Evolutionary conservation across 2,888 invertebrate genomes (phyloP).

Genomic region (Lutraria lutraria): DNA sequence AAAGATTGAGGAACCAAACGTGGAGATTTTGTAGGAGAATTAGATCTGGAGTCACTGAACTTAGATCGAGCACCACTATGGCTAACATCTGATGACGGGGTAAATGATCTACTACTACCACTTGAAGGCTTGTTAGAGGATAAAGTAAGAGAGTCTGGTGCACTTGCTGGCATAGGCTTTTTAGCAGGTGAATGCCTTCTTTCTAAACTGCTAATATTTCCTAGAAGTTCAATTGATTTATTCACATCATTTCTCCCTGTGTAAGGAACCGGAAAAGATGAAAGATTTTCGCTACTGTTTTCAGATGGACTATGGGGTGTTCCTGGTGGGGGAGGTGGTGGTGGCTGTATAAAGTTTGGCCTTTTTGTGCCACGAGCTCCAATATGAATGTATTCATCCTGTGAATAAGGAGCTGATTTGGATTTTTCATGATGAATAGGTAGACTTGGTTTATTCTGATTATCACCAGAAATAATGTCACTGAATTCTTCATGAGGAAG

Average conservation of each 20-base stretch:
- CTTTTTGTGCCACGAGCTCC: constrained; percentile 13
- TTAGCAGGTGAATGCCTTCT: constrained; percentile 27
- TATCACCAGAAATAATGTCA: constrained; percentile 4
- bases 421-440: constrained; percentile 62
- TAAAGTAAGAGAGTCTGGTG: constrained; percentile 42
- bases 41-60: constrained; percentile 8
- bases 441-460: constrained; percentile 6
- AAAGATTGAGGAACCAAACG: neutral
- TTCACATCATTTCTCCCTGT: constrained; percentile 36
- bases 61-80: neutral
- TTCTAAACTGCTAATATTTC: constrained; percentile 14
- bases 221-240: constrained; percentile 30
- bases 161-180: constrained; percentile 29
- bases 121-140: constrained; percentile 7
- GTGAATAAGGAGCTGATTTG: constrained; percentile 58
- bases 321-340: constrained; percentile 67
- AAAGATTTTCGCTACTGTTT: constrained; percentile 39
- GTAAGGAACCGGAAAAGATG: constrained; percentile 53
- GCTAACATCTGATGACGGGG: constrained; percentile 6
- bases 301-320: constrained; percentile 64
- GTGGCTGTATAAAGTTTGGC: constrained; percentile 28
- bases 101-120: constrained; percentile 19
- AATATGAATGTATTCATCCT: constrained; percentile 11
- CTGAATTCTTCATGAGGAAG: constrained; percentile 57
- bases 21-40: constrained; percentile 23